A percentile compares a stretch with the other conserved stretches of the same genome.
phyloP scores from a whole-genome alignment of 2,113 vertebrate genomes.

The Amazona vittata region DNA sequence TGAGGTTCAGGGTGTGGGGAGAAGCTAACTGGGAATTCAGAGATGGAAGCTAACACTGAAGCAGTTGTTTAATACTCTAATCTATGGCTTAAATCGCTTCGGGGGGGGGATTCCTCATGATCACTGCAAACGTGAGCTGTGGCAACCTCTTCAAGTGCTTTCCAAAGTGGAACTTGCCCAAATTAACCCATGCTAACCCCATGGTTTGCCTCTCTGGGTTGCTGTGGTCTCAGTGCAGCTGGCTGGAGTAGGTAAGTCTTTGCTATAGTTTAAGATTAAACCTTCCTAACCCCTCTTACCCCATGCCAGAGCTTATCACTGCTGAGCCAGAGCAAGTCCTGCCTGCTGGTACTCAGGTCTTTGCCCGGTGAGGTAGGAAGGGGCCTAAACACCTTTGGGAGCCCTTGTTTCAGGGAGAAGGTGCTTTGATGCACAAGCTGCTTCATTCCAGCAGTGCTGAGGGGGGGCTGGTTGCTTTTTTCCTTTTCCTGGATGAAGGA shows the following conservation, averaged over 20 bases:
- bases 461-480: neutral
- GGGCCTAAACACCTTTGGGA: neutral
- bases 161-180: neutral
- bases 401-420: neutral
- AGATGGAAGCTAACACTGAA: neutral
- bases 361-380: neutral
- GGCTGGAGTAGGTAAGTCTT: neutral
- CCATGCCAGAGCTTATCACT: rapidly evolving
- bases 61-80: neutral
- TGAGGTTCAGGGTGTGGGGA: neutral
- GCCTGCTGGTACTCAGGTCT: neutral
- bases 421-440: neutral
- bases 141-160: neutral
- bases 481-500: neutral
- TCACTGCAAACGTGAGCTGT: neutral
- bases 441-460: rapidly evolving
- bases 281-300: neutral
- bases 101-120: rapidly evolving
- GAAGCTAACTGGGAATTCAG: neutral
- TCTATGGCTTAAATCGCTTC: neutral
- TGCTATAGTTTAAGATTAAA: neutral
- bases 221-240: neutral
- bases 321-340: neutral
- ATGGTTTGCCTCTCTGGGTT: neutral
- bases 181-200: neutral